Conservation (phyloP, 2,888 invertebrate species). For the Panzeria rudis region DNA sequence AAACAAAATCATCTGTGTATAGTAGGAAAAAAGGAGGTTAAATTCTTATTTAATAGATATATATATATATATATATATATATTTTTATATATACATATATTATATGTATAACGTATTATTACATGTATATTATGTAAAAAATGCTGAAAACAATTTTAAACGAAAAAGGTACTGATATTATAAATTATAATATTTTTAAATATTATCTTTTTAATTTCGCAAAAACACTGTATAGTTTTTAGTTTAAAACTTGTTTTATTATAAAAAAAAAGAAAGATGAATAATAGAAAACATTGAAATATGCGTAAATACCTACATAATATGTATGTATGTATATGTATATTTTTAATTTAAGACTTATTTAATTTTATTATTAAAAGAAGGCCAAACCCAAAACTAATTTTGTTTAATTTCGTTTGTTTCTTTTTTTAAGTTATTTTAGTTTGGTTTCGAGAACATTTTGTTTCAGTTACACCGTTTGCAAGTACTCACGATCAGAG, state of each 20-base stretch:
- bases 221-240: constrained; percentile 64
- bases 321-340: not conserved
- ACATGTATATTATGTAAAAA: constrained; percentile 45
- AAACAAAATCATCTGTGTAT: constrained; percentile 23
- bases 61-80: constrained; percentile 30
- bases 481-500: too few relatives aligned
- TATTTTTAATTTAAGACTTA: constrained; percentile 28
- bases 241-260: constrained; percentile 41
- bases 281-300: constrained; percentile 5
- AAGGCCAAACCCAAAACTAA: constrained; percentile 7
- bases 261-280: constrained; percentile 1
- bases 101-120: constrained; percentile 23
- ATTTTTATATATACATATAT: constrained; percentile 16
- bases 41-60: constrained; percentile 40
- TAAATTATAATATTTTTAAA: constrained; percentile 65
- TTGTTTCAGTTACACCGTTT: too few relatives aligned
- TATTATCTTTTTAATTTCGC: constrained; percentile 48
- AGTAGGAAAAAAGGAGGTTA: constrained; percentile 66
- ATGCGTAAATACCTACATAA: not conserved
- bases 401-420: constrained; percentile 22
- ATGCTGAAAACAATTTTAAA: constrained; percentile 54
- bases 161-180: constrained; percentile 68
- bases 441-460: not conserved
- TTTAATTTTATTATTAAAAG: constrained; percentile 54
- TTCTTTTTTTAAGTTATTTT: not conserved